Evolutionary conservation across 2,888 invertebrate species (phyloP), one percentile per base, ranked within the genome.

Genomic region (Shargacucullia verbasci): DNA sequence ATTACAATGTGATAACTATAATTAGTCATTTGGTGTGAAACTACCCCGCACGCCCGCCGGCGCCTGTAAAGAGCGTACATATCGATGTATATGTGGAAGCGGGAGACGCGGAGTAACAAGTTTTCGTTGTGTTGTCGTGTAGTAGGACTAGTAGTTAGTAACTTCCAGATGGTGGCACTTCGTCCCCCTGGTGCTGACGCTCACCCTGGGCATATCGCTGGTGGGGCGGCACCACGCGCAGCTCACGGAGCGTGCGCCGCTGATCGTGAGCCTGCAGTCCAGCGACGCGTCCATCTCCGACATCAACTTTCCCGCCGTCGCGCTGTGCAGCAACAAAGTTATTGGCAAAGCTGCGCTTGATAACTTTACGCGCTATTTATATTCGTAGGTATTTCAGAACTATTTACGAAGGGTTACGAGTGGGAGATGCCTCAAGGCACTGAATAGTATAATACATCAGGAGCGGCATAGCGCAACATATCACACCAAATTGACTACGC

Each of bases 281-380:
- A 29, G 59, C 59, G 50, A 49, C 38, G 29, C 25, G 4, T 87
- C 92, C n/a, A 82, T 94, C 25, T 78, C 84, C 52, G 81, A 90
- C 41, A 82, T 95, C 11, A 86, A 91, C 66, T 96, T 95, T 89
- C 96, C 96, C 9, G 95, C 91, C 0, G 87, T 96, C 37, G 95
- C 95, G 5, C 88, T 96, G 66, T 96, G 96, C 82, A 73, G 70
- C 53, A 70, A 67, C 52, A 58, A 56, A 39, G 10, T 76, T 56
- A 71, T 75, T 52, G 58, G 71, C 48, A 58, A 25, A 10, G 1
- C 29, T 1, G 58, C 60, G 0, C 45, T 75, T 7, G 31, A 40
- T 8, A 69, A 71, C 39, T 62, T 62, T 3, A 53, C 63, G 1
- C 27, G 20, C 0, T 68, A 43, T 37, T 44, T 76, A 6, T 59